A percentile compares a stretch with the other conserved stretches of the same genome.
phyloP scores from a whole-genome alignment of 1,140 invertebrate species.

The Neotoxoptera formosana region DNA sequence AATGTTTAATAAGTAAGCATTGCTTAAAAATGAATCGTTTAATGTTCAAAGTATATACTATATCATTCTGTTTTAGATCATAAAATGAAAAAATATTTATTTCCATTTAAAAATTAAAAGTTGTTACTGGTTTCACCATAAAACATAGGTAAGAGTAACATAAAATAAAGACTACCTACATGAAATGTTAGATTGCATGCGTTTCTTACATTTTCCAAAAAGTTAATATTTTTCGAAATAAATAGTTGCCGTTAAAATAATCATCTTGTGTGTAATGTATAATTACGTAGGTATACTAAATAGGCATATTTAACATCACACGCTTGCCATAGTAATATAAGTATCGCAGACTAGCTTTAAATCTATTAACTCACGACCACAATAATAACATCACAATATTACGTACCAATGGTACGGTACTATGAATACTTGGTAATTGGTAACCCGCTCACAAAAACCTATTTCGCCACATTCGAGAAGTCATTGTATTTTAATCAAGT shows the following conservation, averaged over 20 bases:
- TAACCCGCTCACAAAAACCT: neutral
- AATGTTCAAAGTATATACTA: neutral
- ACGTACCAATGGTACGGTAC: neutral
- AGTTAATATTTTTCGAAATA: neutral
- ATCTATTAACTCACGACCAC: neutral
- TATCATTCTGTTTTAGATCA: neutral
- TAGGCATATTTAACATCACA: neutral
- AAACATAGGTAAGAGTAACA: too few species aligned
- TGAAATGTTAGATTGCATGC: too few species aligned
- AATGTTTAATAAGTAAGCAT: neutral
- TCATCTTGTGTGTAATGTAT: neutral
- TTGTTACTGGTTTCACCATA: too few species aligned
- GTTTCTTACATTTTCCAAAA: too few species aligned
- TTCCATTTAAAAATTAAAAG: too few species aligned
- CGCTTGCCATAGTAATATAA: neutral
- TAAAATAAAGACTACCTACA: too few species aligned
- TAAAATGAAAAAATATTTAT: too few species aligned
- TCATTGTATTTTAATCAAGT: neutral
- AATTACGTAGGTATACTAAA: neutral
- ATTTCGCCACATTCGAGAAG: neutral
- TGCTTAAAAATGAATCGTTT: neutral
- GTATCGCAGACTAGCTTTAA: too few species aligned
- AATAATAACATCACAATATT: neutral
- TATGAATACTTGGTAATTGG: neutral
- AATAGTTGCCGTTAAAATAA: neutral